Percentiles rank a stretch among this genome's conserved stretches.
Conservation (phyloP, 2,888 invertebrate species). For the Hirudinaria manillensis region DNA sequence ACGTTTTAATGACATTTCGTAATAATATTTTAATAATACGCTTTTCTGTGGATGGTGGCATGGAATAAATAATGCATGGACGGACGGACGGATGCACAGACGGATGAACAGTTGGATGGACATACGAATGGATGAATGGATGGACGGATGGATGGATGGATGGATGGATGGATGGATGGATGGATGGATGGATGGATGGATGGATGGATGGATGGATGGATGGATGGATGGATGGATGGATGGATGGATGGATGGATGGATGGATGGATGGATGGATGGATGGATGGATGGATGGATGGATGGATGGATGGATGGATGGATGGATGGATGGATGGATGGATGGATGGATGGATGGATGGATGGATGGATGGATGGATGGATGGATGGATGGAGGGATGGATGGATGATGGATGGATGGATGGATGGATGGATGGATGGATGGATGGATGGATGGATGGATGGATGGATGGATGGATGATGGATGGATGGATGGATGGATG, state of each 20-base stretch:
- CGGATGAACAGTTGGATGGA: too few relatives aligned
- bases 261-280: slow-evolving; percentile 7
- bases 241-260: slow-evolving; percentile 7
- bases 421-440: too few relatives aligned
- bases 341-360: slow-evolving; percentile 7
- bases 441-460: too few relatives aligned
- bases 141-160: too few relatives aligned
- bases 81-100: too few relatives aligned
- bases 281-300: slow-evolving; percentile 7
- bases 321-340: slow-evolving; percentile 7
- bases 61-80: neutral
- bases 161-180: slow-evolving; percentile 7
- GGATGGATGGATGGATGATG: slow-evolving; percentile 3
- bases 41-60: too few relatives aligned
- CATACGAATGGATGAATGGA: too few relatives aligned
- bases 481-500: slow-evolving; percentile 10
- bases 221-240: slow-evolving; percentile 7
- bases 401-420: too few relatives aligned
- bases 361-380: slow-evolving; percentile 7
- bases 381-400: slow-evolving; percentile 3
- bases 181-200: slow-evolving; percentile 7
- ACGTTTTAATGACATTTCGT: too few relatives aligned
- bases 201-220: slow-evolving; percentile 3
- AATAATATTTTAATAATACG: too few relatives aligned
- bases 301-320: slow-evolving; percentile 7